Conservation (phyloP, 2,113 vertebrate species). For the Mellivora capensis region DNA sequence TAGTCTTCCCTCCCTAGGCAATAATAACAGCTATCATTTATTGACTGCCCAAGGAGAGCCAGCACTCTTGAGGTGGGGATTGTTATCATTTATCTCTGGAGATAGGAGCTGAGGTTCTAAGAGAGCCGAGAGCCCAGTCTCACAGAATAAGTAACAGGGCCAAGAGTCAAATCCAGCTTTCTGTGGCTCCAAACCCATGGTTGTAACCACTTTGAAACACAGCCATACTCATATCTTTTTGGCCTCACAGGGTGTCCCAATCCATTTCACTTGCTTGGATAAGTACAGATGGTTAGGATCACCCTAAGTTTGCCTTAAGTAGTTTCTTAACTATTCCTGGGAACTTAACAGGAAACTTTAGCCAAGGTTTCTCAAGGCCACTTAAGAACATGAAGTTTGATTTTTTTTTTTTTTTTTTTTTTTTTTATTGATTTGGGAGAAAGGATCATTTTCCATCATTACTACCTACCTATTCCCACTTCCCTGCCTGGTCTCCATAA, state of each 20-base stretch:
- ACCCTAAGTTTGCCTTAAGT: background rate
- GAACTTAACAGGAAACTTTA: slow-evolving; percentile 48
- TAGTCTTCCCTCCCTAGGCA: background rate
- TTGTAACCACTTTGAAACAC: background rate
- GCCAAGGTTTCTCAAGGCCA: slow-evolving; percentile 26
- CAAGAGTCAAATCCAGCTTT: background rate
- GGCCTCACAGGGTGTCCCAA: background rate
- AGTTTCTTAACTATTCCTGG: slow-evolving; percentile 32
- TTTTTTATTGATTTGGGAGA: background rate
- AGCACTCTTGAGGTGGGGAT: background rate
- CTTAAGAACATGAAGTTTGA: background rate
- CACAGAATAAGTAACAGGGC: background rate
- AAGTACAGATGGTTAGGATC: slow-evolving; percentile 1
- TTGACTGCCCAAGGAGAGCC: background rate
- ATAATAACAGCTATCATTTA: background rate
- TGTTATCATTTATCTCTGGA: background rate
- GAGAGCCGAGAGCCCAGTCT: background rate
- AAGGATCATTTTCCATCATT: background rate
- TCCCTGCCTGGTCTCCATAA: background rate
- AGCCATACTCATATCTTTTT: background rate
- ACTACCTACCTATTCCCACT: background rate
- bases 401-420: slow-evolving; percentile 28
- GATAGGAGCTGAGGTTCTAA: background rate
- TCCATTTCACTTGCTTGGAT: background rate
- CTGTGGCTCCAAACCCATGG: background rate